phyloP scores from a whole-genome alignment of 2,113 vertebrate species.

The Machaerirhynchus nigripectus region DNA sequence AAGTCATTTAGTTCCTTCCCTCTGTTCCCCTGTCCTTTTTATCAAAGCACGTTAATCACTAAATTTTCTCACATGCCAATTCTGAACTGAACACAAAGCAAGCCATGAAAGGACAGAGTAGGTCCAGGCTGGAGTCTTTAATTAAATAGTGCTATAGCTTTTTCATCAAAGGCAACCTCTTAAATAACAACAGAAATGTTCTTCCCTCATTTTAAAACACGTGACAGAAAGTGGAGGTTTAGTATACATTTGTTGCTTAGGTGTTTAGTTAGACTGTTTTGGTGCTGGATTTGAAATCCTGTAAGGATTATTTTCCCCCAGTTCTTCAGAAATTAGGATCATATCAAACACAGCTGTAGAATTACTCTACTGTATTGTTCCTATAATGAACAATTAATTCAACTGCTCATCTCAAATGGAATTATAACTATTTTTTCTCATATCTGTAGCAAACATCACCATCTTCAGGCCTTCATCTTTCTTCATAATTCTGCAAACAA shows the following conservation, averaged over 20 bases:
- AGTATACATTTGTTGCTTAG: background rate
- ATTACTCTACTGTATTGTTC: background rate
- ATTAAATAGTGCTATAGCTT: background rate
- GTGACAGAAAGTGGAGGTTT: background rate
- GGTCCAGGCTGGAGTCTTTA: background rate
- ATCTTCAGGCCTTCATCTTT: conserved; percentile 85
- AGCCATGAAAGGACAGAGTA: background rate
- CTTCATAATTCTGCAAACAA: conserved; percentile 77
- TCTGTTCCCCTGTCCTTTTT: background rate
- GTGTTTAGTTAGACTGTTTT: background rate
- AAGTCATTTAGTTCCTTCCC: background rate
- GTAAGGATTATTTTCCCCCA: background rate
- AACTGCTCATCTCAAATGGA: background rate
- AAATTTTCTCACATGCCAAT: background rate
- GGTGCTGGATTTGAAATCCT: background rate
- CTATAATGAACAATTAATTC: background rate
- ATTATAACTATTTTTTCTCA: background rate
- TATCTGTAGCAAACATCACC: conserved; percentile 76
- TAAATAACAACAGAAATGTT: background rate
- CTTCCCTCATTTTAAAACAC: background rate
- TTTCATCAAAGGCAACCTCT: background rate
- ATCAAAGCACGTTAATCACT: background rate
- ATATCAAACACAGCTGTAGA: background rate
- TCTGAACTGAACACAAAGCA: background rate
- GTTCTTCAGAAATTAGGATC: background rate